These are phyloP conservation scores for Chitala chitala DNA, from an alignment of 2,113 vertebrate genomes.

Conservation along the genomic window DNA sequence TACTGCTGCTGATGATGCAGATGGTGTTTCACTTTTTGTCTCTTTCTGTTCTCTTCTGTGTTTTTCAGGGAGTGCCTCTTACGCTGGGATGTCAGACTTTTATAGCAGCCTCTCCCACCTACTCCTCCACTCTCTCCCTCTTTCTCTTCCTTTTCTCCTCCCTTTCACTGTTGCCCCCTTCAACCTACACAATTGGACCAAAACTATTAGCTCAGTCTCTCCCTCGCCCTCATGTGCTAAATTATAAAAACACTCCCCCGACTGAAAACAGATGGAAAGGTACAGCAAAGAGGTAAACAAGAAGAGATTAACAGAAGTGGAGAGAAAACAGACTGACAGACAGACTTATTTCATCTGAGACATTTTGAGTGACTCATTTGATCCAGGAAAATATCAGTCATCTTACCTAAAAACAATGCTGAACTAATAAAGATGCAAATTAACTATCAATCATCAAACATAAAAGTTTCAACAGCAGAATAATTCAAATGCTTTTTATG, in stretches of 20 bases:
- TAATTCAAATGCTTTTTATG: too few species aligned
- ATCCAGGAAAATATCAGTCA: too few species aligned
- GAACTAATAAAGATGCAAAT: too few species aligned
- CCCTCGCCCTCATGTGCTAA: slow-evolving; percentile 32
- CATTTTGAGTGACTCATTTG: slow-evolving; percentile 1
- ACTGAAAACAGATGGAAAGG: slow-evolving; percentile 17
- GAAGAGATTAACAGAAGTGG: background rate
- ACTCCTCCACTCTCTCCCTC: slow-evolving; percentile 30
- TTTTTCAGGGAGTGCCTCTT: slow-evolving; percentile 45
- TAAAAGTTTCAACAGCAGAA: too few species aligned
- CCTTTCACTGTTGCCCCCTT: slow-evolving; percentile 48
- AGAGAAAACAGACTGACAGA: background rate
- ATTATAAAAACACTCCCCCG: slow-evolving; percentile 15
- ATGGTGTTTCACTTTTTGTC: slow-evolving; percentile 7
- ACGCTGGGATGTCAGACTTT: slow-evolving; percentile 45
- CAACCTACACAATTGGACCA: slow-evolving; percentile 45
- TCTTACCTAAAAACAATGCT: too few species aligned
- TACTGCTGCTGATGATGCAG: slow-evolving; percentile 21
- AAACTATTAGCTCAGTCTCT: slow-evolving; percentile 56
- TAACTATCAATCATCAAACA: too few species aligned
- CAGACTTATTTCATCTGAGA: background rate
- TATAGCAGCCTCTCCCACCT: slow-evolving; percentile 51
- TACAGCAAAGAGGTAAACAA: slow-evolving; percentile 2
- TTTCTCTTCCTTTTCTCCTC: slow-evolving; percentile 34
- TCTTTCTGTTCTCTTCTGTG: slow-evolving; percentile 27